Evolutionary conservation across 2,113 vertebrate species (phyloP).

Genomic region (Cochlearius cochlearius): DNA sequence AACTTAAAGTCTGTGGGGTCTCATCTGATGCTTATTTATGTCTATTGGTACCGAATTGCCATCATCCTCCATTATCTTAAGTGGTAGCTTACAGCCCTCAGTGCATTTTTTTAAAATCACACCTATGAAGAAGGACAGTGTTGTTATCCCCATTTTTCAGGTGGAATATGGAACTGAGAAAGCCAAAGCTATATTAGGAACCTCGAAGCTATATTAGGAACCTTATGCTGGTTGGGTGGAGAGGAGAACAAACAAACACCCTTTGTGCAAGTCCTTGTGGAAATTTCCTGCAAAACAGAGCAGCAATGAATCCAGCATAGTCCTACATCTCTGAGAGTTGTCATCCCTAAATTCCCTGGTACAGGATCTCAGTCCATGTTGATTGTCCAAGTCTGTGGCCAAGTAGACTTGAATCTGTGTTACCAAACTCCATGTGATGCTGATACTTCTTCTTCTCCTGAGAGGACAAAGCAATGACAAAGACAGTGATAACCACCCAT

Average conservation of each 20-base stretch:
- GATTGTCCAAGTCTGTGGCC: background rate
- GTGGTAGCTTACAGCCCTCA: background rate
- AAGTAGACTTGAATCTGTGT: background rate
- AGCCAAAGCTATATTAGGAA: background rate
- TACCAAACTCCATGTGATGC: background rate
- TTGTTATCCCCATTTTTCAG: background rate
- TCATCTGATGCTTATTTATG: background rate
- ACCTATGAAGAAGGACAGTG: background rate
- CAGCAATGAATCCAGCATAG: background rate
- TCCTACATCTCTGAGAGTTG: background rate
- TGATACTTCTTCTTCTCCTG: accelerated
- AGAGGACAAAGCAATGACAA: background rate
- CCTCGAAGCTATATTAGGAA: background rate
- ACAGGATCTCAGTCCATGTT: background rate
- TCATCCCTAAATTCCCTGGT: background rate
- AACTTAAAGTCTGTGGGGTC: background rate
- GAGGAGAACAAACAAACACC: background rate
- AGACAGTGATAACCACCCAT: background rate
- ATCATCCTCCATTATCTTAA: background rate
- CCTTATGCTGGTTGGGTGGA: background rate
- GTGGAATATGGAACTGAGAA: background rate
- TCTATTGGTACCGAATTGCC: background rate
- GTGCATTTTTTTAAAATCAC: background rate
- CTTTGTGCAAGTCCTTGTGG: background rate
- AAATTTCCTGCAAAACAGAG: background rate